phyloP scores from a whole-genome alignment of 2,797 vertebrate species.

The Pseudotriccus pelzelni region DNA sequence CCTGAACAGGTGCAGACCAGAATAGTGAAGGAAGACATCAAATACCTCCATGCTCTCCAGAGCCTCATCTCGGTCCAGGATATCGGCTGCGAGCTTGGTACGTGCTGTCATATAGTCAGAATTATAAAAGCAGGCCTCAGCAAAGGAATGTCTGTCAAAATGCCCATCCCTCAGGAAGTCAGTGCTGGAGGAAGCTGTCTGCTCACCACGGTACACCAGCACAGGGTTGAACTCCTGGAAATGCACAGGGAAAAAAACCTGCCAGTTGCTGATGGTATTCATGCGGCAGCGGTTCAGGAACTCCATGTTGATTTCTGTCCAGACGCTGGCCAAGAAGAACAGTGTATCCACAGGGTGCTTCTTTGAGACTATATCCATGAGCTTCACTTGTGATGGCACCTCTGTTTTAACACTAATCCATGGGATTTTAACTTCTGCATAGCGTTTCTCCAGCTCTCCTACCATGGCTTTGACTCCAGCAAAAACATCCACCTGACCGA shows the following conservation, averaged over 20 bases:
- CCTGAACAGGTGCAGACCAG: conserved; percentile 93
- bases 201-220: conserved; percentile 82
- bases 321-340: conserved; percentile 90
- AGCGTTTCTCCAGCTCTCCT: conserved; percentile 89
- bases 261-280: conserved; percentile 97
- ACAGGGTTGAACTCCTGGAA: conserved; percentile 95
- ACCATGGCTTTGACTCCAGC: conserved; percentile 89
- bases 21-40: conserved; percentile 94
- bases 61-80: conserved; percentile 90
- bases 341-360: conserved; percentile 96
- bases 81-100: conserved; percentile 87
- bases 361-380: conserved; percentile 98
- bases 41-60: conserved; percentile 94
- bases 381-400: conserved; percentile 92
- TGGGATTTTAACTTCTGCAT: conserved; percentile 88
- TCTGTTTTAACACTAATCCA: conserved; percentile 95
- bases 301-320: conserved; percentile 90
- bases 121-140: conserved; percentile 98
- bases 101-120: conserved; percentile 94
- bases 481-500: conserved; percentile 89
- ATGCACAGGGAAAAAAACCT: conserved; percentile 95
- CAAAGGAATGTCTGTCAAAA: conserved; percentile 91
- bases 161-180: conserved; percentile 86
- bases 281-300: conserved; percentile 96
- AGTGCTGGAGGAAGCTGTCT: conserved; percentile 76